Conservation (phyloP, 2,888 invertebrate genomes). For the Masnerella sp. region DNA sequence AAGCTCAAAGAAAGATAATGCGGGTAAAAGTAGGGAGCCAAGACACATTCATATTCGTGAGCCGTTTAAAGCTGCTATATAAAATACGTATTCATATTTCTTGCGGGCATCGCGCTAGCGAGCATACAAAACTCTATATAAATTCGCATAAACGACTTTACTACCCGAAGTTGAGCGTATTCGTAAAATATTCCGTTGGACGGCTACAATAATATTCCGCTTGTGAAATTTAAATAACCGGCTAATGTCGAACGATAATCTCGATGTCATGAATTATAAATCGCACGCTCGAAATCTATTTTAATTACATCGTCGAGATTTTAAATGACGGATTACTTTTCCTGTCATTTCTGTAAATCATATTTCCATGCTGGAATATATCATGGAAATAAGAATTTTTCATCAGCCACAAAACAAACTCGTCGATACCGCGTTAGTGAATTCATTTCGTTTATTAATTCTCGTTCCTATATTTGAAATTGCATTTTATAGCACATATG, state of each 20-base stretch:
- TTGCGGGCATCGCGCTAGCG: slow-evolving; percentile 53
- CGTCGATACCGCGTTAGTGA: no score
- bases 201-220: slow-evolving; percentile 63
- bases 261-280: slow-evolving; percentile 37
- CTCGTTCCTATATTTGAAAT: no score
- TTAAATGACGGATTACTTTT: slow-evolving; percentile 1
- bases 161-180: slow-evolving; percentile 64
- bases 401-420: no score
- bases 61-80: slow-evolving; percentile 64
- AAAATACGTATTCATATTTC: slow-evolving; percentile 69
- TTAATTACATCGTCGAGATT: slow-evolving; percentile 25
- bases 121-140: slow-evolving; percentile 66
- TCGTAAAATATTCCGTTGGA: slow-evolving; percentile 51
- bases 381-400: no score
- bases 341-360: not conserved
- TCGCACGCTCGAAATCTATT: slow-evolving; percentile 2
- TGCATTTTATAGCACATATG: no score
- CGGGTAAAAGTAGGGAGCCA: slow-evolving; percentile 38
- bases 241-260: slow-evolving; percentile 45
- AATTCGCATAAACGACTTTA: slow-evolving; percentile 70
- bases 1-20: slow-evolving; percentile 53
- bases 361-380: no score
- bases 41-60: slow-evolving; percentile 61
- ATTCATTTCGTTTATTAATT: no score
- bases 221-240: slow-evolving; percentile 62